These are phyloP conservation scores for Ascaphus truei DNA, from an alignment of 2,113 vertebrate species.

Conservation along the genomic window DNA sequence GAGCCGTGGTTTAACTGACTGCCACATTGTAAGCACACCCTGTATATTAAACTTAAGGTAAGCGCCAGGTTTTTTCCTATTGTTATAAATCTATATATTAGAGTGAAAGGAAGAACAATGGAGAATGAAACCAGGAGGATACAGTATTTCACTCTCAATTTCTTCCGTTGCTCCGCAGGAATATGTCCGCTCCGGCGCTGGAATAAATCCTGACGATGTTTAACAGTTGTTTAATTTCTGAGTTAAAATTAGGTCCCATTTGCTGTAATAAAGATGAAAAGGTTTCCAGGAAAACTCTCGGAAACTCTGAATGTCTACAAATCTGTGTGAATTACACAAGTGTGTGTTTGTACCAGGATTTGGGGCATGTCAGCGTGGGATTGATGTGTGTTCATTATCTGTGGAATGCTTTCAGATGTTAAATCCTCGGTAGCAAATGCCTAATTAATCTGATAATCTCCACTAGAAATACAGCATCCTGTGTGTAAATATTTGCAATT, in stretches of 20 bases:
- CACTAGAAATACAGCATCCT: background rate
- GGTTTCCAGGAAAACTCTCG: background rate
- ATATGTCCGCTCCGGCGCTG: background rate
- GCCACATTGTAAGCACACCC: too few relatives aligned
- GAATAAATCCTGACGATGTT: background rate
- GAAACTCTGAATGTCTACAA: background rate
- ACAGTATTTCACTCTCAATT: conserved; percentile 13
- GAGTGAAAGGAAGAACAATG: background rate
- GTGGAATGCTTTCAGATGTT: background rate
- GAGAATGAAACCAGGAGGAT: background rate
- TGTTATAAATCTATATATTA: too few relatives aligned
- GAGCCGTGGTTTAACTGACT: too few relatives aligned
- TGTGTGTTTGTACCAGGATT: too few relatives aligned
- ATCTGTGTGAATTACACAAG: background rate
- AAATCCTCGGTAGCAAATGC: background rate
- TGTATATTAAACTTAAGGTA: too few relatives aligned
- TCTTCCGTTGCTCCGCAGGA: background rate
- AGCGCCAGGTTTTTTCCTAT: too few relatives aligned
- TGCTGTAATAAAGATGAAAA: conserved; percentile 4
- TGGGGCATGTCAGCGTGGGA: background rate
- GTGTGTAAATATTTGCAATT: conserved; percentile 21
- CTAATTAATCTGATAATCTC: conserved; percentile 23
- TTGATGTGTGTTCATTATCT: conserved; percentile 5
- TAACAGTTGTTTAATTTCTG: background rate
- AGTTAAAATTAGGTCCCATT: conserved; percentile 8